Percentiles rank a stretch among this genome's conserved stretches.
Conservation (phyloP, 2,113 vertebrate species). For the Cariama cristata region DNA sequence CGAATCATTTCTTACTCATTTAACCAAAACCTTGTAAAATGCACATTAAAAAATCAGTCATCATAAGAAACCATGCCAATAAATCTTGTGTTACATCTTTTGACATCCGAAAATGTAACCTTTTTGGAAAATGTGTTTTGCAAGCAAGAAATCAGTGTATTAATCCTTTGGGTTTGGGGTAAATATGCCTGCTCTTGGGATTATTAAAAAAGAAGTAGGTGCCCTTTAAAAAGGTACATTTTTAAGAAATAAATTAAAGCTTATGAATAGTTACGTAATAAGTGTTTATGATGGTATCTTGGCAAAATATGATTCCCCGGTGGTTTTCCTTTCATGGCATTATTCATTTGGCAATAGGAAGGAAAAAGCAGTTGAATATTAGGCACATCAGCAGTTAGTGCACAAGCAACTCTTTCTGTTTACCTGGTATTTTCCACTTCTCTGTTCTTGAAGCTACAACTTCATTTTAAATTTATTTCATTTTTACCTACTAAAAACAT, state of each 20-base stretch:
- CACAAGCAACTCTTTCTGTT: not conserved
- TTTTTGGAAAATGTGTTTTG: not conserved
- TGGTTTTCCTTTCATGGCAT: not conserved
- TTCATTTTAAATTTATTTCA: not conserved
- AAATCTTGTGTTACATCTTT: not conserved
- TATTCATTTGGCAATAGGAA: not conserved
- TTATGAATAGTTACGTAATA: not conserved
- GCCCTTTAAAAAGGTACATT: not conserved
- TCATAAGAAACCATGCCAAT: not conserved
- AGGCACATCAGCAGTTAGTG: not conserved
- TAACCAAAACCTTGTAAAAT: not conserved
- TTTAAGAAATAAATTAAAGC: not conserved
- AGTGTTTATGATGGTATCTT: not conserved
- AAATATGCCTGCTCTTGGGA: not conserved
- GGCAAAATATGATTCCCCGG: not conserved
- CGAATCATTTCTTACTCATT: not conserved
- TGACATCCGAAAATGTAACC: not conserved
- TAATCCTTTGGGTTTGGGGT: not conserved
- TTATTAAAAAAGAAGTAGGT: not conserved
- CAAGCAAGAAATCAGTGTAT: not conserved
- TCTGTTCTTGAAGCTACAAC: not conserved
- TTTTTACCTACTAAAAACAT: not conserved
- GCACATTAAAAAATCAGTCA: not conserved
- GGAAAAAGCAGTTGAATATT: not conserved
- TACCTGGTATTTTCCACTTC: not conserved